These are phyloP conservation scores for Blera fallax DNA, from an alignment of 2,888 invertebrate species.

Conservation along the genomic window DNA sequence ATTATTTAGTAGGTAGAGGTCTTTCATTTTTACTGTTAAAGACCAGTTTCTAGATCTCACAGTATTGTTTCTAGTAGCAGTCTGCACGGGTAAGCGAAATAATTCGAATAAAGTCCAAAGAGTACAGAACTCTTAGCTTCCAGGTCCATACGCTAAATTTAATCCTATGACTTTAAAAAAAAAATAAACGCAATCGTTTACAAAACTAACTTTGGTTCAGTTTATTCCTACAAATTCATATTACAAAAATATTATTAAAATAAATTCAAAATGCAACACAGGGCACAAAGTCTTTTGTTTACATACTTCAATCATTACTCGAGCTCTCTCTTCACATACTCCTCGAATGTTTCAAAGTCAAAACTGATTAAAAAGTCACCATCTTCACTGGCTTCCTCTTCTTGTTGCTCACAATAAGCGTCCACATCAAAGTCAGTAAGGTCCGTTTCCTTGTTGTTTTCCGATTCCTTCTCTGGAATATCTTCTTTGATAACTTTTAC, in stretches of 20 bases:
- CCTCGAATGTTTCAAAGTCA: constrained; percentile 55
- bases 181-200: not conserved
- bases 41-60: too few relatives aligned
- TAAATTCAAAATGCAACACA: not conserved
- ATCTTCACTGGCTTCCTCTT: constrained; percentile 5
- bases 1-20: too few relatives aligned
- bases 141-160: too few relatives aligned
- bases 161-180: not conserved
- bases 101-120: too few relatives aligned
- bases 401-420: not conserved
- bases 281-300: not conserved
- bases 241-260: not conserved
- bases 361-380: constrained; percentile 48
- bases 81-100: too few relatives aligned
- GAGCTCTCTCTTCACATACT: constrained; percentile 50
- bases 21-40: too few relatives aligned
- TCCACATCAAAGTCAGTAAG: constrained; percentile 15
- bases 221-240: constrained; percentile 9
- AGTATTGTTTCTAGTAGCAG: too few relatives aligned
- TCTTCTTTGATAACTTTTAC: not conserved
- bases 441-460: not conserved
- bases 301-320: not conserved
- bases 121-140: too few relatives aligned
- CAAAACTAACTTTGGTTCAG: constrained; percentile 7
- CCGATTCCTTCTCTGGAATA: not conserved